Evolutionary conservation across 2,797 vertebrate species (phyloP), one percentile per base, ranked within the genome.

Genomic region (Sebastes taczanowskii): DNA sequence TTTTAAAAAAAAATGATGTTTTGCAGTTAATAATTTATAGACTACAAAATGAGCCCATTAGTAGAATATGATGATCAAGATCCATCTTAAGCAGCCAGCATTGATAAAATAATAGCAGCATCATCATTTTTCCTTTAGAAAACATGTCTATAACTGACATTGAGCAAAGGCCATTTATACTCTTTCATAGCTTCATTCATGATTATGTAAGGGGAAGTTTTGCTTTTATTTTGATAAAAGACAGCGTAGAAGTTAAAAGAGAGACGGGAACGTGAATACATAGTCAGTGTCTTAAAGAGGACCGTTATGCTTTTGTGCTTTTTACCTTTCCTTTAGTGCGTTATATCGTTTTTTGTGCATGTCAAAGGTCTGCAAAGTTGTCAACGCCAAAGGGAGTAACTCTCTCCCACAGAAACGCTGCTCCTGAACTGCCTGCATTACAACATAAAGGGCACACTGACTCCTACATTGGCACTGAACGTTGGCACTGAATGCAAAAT

Each of bases 61-160:
- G 49, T 9, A 29, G 46, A 18, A 61, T 14, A 23, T 23, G 22
- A 56, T 52, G 30, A 32, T 18, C 0, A 7, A 58, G 46, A 60
- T 61, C 62, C 52, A 55, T 64, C 38, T 30, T 11, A 38, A 67
- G 52, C n/a, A 52, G 59, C 55, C 25, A 14, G n/a, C 22, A 42
- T 20, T 59, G 34, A 55, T 38, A 52, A 68, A 66, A 42, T 23
- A 61, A 65, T 35, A 63, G n/a, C 53, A 65, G 34, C 23, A 2
- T 20, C 11, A 52, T 34, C 11, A 35, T 30, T 9, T 13, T n/a
- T 9, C 18, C 1, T 14, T 55, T 22, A 38, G 14, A 65, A 42
- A 64, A 52, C 14, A 35, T 7, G 14, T 62, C 20, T n/a, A 35
- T 10, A 9, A 10, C 22, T 55, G 46, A 27, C 30, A 27, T 1